A percentile compares a stretch with the other conserved stretches of the same genome.
Conservation (phyloP, 2,797 vertebrate species). For the Vireo griseus region DNA sequence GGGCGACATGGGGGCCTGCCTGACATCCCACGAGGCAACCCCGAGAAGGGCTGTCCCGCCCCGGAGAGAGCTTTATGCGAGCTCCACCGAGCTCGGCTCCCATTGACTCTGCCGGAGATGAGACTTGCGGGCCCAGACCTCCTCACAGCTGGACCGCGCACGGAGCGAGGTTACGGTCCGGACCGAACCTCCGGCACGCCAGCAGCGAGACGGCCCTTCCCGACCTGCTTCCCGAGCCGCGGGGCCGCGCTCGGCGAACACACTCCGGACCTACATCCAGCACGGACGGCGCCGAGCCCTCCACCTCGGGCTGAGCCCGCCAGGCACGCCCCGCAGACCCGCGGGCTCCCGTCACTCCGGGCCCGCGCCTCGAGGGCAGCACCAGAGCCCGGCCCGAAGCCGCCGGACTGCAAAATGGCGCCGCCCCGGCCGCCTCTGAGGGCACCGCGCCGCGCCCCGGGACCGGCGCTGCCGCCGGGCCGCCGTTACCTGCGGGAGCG, state of each 20-base stretch:
- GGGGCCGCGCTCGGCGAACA: not conserved
- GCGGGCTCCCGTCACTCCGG: not conserved
- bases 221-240: accelerated
- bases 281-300: not conserved
- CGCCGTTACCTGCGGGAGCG: not conserved
- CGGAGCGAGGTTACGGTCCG: no score
- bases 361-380: not conserved
- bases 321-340: not conserved
- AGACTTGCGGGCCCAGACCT: accelerated
- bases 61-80: accelerated
- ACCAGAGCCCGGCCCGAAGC: not conserved
- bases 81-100: not conserved
- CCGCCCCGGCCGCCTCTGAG: not conserved
- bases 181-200: not conserved
- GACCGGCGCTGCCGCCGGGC: not conserved
- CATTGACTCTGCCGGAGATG: accelerated
- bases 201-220: not conserved
- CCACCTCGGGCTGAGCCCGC: accelerated
- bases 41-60: not conserved
- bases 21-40: not conserved
- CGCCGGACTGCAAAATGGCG: not conserved
- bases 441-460: no score
- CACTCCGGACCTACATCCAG: accelerated
- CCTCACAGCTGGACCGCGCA: not conserved
- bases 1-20: not conserved